These are phyloP conservation scores for Copidosoma floridanum DNA, from an alignment of 1,140 invertebrate genomes.

Conservation along the genomic window DNA sequence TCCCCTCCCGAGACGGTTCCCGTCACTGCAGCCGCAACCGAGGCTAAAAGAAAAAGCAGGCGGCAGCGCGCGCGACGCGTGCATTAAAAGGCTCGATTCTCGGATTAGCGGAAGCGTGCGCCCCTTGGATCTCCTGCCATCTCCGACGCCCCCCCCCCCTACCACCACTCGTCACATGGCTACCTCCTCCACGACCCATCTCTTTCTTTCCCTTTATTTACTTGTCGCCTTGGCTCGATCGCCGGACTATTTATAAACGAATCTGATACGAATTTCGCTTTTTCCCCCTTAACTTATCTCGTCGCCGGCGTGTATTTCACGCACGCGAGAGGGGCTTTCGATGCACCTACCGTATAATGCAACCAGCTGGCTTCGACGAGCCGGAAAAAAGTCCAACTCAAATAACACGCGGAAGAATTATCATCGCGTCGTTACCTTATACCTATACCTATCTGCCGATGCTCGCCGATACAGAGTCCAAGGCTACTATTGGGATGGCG, in stretches of 20 bases:
- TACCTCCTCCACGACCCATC: constrained; percentile 1
- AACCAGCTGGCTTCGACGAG: too few relatives aligned
- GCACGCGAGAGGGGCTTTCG: too few relatives aligned
- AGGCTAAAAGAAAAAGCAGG: not conserved
- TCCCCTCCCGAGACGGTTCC: constrained; percentile 27
- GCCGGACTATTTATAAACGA: constrained; percentile 2
- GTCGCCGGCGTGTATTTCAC: too few relatives aligned
- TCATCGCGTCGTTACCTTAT: too few relatives aligned
- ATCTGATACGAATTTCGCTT: constrained; percentile 4
- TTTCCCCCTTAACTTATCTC: not conserved
- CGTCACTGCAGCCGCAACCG: too few relatives aligned
- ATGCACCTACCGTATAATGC: too few relatives aligned
- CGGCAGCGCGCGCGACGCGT: constrained; percentile 6
- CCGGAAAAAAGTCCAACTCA: too few relatives aligned
- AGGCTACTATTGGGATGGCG: too few relatives aligned
- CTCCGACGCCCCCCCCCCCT: constrained; percentile 1
- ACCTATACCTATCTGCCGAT: too few relatives aligned
- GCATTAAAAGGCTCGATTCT: constrained; percentile 53
- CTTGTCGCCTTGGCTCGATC: constrained; percentile 3
- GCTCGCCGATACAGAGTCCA: too few relatives aligned
- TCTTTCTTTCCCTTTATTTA: constrained; percentile 9
- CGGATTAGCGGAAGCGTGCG: constrained; percentile 50
- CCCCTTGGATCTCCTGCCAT: constrained; percentile 47
- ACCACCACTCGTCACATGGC: too few relatives aligned
- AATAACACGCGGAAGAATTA: too few relatives aligned